Base-by-base conservation (phyloP, 2,797 vertebrate genomes). In the Poeciliopsis paucimaculata region DNA sequence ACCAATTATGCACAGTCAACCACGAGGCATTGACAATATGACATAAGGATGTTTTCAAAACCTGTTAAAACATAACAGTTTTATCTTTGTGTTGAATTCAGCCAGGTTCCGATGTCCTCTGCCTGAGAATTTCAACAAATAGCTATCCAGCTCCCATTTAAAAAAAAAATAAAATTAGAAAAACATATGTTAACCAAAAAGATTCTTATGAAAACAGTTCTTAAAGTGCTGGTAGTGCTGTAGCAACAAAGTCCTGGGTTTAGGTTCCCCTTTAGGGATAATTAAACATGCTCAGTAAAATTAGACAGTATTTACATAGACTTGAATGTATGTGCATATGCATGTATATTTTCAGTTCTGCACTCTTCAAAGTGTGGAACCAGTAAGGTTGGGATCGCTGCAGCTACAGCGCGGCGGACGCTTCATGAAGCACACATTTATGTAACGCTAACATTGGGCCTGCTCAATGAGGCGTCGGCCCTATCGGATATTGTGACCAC, bases 341-440 rank as follows among this genome's bases (percentile, higher is more conserved):
- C 5, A 16, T 16, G 13, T 46, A 51, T 3, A 9, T 3, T 53
- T 53, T 53, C 23, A 53, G 23, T 1, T 53, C 51, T 26, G 51
- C 51, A 26, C 39, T 23, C 41, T 23, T 13, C 23, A 45, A 43
- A 71, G 12, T 45, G 41, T 13, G 8, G 68, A 45, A 15, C 2
- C 28, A 26, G 16, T 45, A 3, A 28, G 23, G 9, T 43, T 71
- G 23, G 23, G 26, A 28, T 7, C 0, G 23, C 23, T 41, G 36
- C 36, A 13, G 41, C 26, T n/a, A 34, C 16, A 72, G 68, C 43
- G 31, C 7, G 1, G 23, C 68, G 49, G 62, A 45, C 46, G 70
- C 68, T 47, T 79, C 72, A 79, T 77, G 79, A 85, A 79, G 9
- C 18, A 13, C 36, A 70, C 13, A 5, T 75, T 55, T 77, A 31